Evolutionary conservation across 1,140 invertebrate species (phyloP), one percentile per base, ranked within the genome.

Genomic region (Pogonus chalceus): DNA sequence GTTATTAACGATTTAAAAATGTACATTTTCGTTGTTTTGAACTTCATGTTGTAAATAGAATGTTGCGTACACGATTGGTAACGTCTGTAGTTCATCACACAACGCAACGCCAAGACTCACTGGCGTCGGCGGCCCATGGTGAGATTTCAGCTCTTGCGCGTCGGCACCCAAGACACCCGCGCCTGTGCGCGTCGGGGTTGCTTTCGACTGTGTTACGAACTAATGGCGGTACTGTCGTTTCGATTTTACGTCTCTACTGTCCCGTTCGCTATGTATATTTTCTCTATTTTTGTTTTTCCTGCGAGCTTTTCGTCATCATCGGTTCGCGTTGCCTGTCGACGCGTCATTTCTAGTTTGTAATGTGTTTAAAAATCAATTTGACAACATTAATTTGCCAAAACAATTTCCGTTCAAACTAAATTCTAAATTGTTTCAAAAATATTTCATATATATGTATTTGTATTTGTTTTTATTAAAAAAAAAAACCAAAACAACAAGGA

Each of bases 321-420:
- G 7, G 18, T 43, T 43, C 37, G 37, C 3, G 9, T 43, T 16
- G 9, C 7, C 7, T 43, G 37, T 43, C 37, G 37, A 43, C 37
- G 37, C 37, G 37, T 43, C 37, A 43, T 43, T 43, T 43, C 37
- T 43, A 43, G 37, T 43, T 43, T 43, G 37, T 43, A 43, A 43
- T 43, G 37, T 18, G 18, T 43, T 43, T 43, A 43, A 43, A 43
- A 43, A 43, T 43, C 37, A 43, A 43, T 43, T 43, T 43, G 37
- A 43, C 37, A 43, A 43, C 37, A 43, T 43, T 43, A 43, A 12
- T 43, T 43, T 16, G 7, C 37, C n/a, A n/a, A n/a, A n/a, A n/a
- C n/a, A n/a, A n/a, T n/a, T n/a, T n/a, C n/a, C n/a, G n/a, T n/a
- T n/a, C n/a, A n/a, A n/a, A n/a, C n/a, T n/a, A n/a, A n/a, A n/a